Evolutionary conservation across 2,797 vertebrate species (phyloP).

Genomic region (Echiichthys vipera): DNA sequence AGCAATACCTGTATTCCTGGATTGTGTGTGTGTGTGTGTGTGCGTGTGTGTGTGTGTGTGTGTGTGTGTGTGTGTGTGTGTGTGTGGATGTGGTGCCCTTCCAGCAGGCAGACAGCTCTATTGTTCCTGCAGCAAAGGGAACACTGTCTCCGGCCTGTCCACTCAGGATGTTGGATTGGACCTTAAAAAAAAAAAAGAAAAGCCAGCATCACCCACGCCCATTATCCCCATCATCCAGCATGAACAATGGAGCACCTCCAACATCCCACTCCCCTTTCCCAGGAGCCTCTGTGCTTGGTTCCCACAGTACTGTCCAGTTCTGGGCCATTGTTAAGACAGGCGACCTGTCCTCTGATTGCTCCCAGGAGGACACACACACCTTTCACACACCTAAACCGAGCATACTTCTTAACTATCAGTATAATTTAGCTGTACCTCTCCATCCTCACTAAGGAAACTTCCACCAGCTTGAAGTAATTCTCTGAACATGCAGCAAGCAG

Average conservation of each 20-base stretch:
- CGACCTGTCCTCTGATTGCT: constrained; percentile 68
- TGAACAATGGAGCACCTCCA: constrained; percentile 74
- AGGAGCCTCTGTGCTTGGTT: constrained; percentile 62
- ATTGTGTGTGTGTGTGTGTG: not conserved
- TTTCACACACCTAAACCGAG: constrained; percentile 38
- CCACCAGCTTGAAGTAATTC: constrained; percentile 61
- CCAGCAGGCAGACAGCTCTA: constrained; percentile 65
- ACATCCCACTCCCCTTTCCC: constrained; percentile 68
- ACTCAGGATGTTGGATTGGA: constrained; percentile 80
- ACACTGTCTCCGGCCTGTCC: constrained; percentile 67
- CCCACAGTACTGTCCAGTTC: constrained; percentile 74
- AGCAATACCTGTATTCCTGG: constrained; percentile 14
- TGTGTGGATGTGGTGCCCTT: constrained; percentile 55
- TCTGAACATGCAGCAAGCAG: constrained; percentile 21
- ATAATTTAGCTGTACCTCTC: constrained; percentile 1
- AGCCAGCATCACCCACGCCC: constrained; percentile 66
- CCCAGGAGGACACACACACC: constrained; percentile 44
- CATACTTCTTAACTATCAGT: constrained; percentile 5
- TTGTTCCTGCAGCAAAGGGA: constrained; percentile 77
- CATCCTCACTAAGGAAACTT: constrained; percentile 56
- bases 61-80: constrained; percentile 23
- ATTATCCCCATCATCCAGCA: constrained; percentile 69
- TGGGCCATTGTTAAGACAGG: constrained; percentile 67
- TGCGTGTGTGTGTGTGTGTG: not conserved
- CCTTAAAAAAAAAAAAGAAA: constrained; percentile 37